Conservation (phyloP, 35 echinoderm and acorn worm genomes). For the Heliocidaris erythrogramma region DNA sequence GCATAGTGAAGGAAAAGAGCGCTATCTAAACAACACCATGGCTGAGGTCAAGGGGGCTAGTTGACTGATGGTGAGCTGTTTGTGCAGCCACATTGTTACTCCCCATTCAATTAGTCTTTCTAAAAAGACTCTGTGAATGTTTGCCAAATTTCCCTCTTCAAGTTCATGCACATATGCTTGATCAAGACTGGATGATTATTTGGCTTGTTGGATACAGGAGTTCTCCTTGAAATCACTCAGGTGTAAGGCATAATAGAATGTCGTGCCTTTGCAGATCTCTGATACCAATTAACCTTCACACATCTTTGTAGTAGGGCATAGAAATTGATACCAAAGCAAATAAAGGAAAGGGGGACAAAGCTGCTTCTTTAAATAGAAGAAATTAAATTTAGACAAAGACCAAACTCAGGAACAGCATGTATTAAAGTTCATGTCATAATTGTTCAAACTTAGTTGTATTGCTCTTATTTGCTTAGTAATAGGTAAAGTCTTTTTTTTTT, state of each 20-base stretch:
- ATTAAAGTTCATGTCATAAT: too few species aligned
- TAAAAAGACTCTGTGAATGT: not conserved
- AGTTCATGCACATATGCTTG: not conserved
- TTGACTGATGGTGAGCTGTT: conserved; percentile 14
- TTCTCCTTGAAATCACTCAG: not conserved
- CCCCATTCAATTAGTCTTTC: not conserved
- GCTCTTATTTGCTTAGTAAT: not conserved
- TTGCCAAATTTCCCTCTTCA: not conserved
- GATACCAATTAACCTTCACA: too few species aligned
- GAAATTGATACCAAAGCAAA: too few species aligned
- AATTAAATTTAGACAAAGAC: too few species aligned
- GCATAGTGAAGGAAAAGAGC: not conserved
- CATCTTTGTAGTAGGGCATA: too few species aligned
- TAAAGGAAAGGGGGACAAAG: too few species aligned
- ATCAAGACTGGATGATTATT: not conserved
- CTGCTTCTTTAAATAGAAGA: too few species aligned
- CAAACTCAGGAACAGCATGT: too few species aligned
- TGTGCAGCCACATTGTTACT: conserved; percentile 42
- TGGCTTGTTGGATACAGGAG: not conserved
- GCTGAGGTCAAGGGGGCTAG: conserved; percentile 25
- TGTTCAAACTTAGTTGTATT: not conserved
- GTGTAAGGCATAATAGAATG: too few species aligned
- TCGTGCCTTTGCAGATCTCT: too few species aligned
- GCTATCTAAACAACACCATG: conserved; percentile 31
- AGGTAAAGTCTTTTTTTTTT: not conserved